Base-by-base conservation (phyloP, 1,140 invertebrate species). In the Maniola jurtina region DNA sequence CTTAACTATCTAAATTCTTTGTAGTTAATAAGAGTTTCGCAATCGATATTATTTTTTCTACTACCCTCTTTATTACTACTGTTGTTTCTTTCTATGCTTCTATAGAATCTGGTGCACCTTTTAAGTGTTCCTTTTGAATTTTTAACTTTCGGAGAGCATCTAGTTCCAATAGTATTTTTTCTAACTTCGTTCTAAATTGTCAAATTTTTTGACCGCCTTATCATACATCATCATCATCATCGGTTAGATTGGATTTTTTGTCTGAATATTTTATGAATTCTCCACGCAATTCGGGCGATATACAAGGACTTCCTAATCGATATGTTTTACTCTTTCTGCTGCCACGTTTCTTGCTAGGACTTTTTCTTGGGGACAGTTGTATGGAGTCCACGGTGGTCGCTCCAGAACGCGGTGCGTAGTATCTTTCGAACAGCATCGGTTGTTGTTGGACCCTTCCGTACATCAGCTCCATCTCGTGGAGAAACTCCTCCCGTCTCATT, bases 381-480 rank as follows among this genome's bases (percentile, higher is more conserved):
- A 81, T 62, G 8, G 75, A 77, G 16, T 87, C 83, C 15, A 77
- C 57, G 7, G 79, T 71, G 3, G 76, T 70, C 13, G 77, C 76
- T 0, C 76, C 66, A 10, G 81, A 79, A 6, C 81, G 68, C 75
- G 94, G 94, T 71, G 94, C 92, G n/a, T 94, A 94, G 72, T 94
- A 93, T 56, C 94, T 89, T 83, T 95, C 94, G 71, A 95, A 95
- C 11, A 95, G 90, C 61, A 94, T 93, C 0, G 94, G 94, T 73
- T 95, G 94, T 70, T 92, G 91, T 55, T 93, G 93, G 0, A 95
- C 94, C 66, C 94, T 91, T 56, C 93, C 92, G 59, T 94, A 86
- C 94, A 95, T 95, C 64, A 93, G 77, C 81, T 95, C 93, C 94
- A 95, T 95, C 70, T 94, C 93, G 35, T 94, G 85, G 6, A 92